Conservation (phyloP, 2,888 invertebrate species). For the Chouioia cunea region DNA sequence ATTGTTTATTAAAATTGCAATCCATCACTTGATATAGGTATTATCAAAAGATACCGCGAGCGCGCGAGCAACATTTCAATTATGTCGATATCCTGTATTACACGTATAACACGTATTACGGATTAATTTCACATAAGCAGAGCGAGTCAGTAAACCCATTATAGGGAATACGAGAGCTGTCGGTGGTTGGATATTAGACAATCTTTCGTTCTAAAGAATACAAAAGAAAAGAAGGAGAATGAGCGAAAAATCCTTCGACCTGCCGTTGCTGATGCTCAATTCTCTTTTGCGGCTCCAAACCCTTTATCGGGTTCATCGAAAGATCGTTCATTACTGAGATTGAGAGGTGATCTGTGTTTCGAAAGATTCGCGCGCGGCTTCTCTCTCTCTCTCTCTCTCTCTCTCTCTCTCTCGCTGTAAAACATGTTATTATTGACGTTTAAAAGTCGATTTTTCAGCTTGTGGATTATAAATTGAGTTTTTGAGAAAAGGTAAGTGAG, state of each 20-base stretch:
- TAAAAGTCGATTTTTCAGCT: constrained; percentile 17
- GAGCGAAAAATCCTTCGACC: constrained; percentile 13
- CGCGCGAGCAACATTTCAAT: constrained; percentile 58
- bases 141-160: constrained; percentile 55
- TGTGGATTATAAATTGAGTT: too few species aligned
- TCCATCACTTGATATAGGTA: background rate
- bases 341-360: background rate
- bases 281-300: constrained; percentile 9
- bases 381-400: too few species aligned
- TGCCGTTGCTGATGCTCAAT: too few species aligned
- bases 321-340: constrained; percentile 37
- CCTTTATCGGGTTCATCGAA: constrained; percentile 38
- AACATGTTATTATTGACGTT: constrained; percentile 22
- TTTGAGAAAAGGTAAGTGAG: too few species aligned
- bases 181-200: constrained; percentile 48
- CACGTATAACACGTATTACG: too few species aligned
- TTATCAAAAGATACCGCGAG: background rate
- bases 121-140: background rate
- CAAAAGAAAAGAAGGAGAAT: too few species aligned
- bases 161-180: constrained; percentile 60
- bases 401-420: too few species aligned
- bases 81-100: constrained; percentile 48
- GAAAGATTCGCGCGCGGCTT: constrained; percentile 10
- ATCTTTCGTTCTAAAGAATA: background rate
- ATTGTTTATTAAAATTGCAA: background rate